Conservation (phyloP, 2,113 vertebrate genomes). For the Tringa solitaria region DNA sequence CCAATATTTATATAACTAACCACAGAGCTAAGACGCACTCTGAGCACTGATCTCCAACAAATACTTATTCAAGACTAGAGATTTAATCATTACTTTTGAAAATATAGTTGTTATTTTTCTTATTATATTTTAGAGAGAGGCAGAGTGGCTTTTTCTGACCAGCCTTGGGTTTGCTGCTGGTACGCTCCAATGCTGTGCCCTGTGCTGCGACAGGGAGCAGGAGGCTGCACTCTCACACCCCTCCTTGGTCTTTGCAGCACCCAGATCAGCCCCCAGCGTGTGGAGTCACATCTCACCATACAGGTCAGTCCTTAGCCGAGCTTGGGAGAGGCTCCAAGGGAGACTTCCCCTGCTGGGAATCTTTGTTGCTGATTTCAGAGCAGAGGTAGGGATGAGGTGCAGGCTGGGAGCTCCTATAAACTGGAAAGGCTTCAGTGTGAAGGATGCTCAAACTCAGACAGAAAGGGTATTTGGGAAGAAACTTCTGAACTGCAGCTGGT, state of each 20-base stretch:
- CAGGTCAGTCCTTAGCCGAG: accelerated
- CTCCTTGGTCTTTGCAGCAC: not conserved
- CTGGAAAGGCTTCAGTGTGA: not conserved
- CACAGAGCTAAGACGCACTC: not conserved
- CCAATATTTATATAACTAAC: constrained; percentile 3
- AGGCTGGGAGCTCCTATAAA: not conserved
- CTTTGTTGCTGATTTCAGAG: not conserved
- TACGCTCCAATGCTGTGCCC: accelerated
- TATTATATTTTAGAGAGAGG: not conserved
- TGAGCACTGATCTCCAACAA: not conserved
- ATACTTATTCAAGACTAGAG: not conserved
- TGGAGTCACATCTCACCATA: accelerated
- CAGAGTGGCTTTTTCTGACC: not conserved
- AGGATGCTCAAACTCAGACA: not conserved
- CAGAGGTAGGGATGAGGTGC: not conserved
- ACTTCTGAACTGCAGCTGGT: not conserved
- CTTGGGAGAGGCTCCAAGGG: not conserved
- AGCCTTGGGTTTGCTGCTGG: not conserved
- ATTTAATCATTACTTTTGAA: constrained; percentile 20
- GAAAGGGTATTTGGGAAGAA: not conserved
- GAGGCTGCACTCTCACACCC: accelerated
- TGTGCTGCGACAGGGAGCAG: accelerated
- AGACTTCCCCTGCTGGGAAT: not conserved
- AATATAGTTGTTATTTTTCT: not conserved
- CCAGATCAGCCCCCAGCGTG: accelerated